Evolutionary conservation across 1,140 invertebrate species (phyloP).

Genomic region (Diabrotica virgifera): DNA sequence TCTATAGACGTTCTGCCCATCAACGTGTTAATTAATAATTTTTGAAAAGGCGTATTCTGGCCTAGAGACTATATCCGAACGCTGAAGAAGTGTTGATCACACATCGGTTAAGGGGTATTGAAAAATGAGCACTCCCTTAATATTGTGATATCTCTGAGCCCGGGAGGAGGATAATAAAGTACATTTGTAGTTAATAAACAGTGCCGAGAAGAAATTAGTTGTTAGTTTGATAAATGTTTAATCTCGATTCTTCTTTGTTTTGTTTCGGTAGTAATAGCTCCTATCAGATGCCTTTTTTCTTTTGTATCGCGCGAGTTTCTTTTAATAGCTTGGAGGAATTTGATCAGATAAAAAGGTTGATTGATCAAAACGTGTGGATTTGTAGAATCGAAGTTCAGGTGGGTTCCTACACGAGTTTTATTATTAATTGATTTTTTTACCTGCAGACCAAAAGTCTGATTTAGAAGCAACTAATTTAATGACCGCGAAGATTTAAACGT

Average conservation of each 20-base stretch:
- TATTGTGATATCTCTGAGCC: background rate
- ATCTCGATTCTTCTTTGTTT: background rate
- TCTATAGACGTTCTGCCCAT: no score
- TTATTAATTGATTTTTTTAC: no score
- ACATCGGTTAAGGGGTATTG: background rate
- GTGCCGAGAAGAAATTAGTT: background rate
- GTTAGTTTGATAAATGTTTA: constrained; percentile 3
- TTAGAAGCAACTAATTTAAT: no score
- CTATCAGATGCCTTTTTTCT: background rate
- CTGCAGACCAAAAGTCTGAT: no score
- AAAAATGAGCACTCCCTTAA: constrained; percentile 2
- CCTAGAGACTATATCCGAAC: background rate
- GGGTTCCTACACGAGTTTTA: no score
- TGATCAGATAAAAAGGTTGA: background rate
- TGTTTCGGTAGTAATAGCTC: background rate
- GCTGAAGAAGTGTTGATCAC: background rate
- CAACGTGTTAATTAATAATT: constrained; percentile 49
- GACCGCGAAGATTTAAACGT: no score
- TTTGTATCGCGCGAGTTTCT: background rate
- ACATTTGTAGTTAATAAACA: constrained; percentile 3
- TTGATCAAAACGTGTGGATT: background rate
- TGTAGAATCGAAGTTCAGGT: no score
- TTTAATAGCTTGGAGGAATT: background rate
- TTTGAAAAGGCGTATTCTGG: constrained; percentile 21
- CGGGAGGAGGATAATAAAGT: background rate